Evolutionary conservation across 2,797 vertebrate genomes (phyloP).

Genomic region (Rallus crepitans): DNA sequence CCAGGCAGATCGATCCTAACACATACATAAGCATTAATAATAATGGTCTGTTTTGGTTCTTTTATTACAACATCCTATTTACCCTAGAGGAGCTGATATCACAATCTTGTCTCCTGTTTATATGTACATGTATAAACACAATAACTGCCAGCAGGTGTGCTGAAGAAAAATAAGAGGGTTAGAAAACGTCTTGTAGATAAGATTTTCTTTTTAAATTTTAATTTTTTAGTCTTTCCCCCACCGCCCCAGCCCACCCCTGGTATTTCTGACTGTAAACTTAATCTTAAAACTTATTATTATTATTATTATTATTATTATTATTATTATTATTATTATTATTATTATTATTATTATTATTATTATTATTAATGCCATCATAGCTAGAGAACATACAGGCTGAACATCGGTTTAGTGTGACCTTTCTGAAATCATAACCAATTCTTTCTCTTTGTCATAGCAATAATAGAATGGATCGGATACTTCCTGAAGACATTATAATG

Average conservation of each 20-base stretch:
- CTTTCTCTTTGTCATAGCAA: constrained; percentile 80
- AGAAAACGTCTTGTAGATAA: constrained; percentile 70
- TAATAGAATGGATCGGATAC: constrained; percentile 82
- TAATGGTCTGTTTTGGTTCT: not conserved
- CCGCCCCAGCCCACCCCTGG: not conserved
- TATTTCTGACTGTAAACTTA: constrained; percentile 73
- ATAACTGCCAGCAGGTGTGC: constrained; percentile 44
- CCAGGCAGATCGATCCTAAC: not conserved
- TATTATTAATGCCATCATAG: constrained; percentile 64
- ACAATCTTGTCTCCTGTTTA: constrained; percentile 49
- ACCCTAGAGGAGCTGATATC: constrained; percentile 32
- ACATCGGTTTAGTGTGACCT: constrained; percentile 78
- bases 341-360: constrained; percentile 35
- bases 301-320: too few species aligned
- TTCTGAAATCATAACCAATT: constrained; percentile 80
- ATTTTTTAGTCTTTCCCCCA: constrained; percentile 48
- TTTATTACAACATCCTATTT: constrained; percentile 12
- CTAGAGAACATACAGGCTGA: constrained; percentile 73
- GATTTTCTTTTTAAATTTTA: constrained; percentile 78
- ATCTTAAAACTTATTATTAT: constrained; percentile 66
- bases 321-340: constrained; percentile 34
- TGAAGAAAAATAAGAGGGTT: constrained; percentile 65
- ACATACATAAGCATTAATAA: not conserved
- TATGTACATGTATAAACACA: constrained; percentile 62
- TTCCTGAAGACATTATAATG: constrained; percentile 81